Evolutionary conservation across 92 coral and sea anemone genomes (phyloP), one percentile per base, ranked within the genome.

Genomic region (Porites rus): DNA sequence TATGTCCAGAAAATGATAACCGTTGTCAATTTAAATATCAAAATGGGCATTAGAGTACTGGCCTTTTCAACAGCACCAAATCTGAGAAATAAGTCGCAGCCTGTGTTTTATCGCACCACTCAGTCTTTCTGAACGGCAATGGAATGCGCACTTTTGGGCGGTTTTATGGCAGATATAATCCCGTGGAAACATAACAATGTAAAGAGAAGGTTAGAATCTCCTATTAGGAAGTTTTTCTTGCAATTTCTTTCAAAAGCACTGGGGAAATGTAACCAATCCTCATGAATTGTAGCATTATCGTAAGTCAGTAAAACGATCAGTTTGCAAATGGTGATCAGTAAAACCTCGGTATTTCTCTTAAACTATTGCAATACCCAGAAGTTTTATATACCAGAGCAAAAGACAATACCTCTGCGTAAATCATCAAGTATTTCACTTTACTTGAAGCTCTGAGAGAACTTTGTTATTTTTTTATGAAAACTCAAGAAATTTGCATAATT

Each of bases 381-480:
- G 19, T 72, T 72, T 72, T 53, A 72, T 43, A 72, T 72, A 72
- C 77, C 77, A 72, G 17, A 38, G 18, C 18, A 72, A 72, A 72
- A 72, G 59, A 43, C 43, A 25, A 72, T 20, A 50, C 52, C 59
- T 43, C 21, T 4, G 77, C 43, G 19, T 72, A 50, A 17, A 54
- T 28, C 52, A 54, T 20, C 77, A 72, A 28, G 77, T 72, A 19
- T 19, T 56, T 72, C n/a, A 72, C 17, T 72, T 72, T 72, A 56
- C 43, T 50, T 28, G 28, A 72, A 72, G 77, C 77, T 72, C 43
- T 72, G 77, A 60, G 52, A 72, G 77, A 56, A 72, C 51, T 74
- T 19, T 74, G 9, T 21, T 28, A 19, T 65, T 24, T 24, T 24
- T 24, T 24, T 24, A 0, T 24, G 25, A 24, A 24, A 24, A 24